Percentiles rank a stretch among this genome's conserved stretches.
These are phyloP conservation scores for Nowickia ferox DNA, from an alignment of 2,888 invertebrate genomes.

Conservation along the genomic window DNA sequence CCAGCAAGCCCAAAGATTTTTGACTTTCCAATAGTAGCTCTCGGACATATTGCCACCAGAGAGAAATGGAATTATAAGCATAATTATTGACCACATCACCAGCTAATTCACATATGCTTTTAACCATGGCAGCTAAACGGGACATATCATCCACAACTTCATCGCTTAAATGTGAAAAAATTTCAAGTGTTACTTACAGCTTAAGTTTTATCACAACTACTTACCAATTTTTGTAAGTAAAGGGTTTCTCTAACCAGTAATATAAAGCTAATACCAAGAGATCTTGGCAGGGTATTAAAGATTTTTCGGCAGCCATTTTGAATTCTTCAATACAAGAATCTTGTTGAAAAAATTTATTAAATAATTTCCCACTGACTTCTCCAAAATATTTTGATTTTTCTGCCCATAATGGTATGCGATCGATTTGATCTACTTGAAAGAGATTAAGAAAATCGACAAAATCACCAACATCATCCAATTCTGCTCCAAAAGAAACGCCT, in stretches of 20 bases:
- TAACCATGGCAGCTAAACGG: conserved; percentile 87
- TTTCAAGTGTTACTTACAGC: not conserved
- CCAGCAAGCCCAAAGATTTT: conserved; percentile 91
- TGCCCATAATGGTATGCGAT: conserved; percentile 80
- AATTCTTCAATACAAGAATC: conserved; percentile 83
- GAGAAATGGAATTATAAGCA: conserved; percentile 88
- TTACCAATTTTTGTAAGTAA: conserved; percentile 82
- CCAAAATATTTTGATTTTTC: conserved; percentile 79
- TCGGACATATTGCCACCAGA: conserved; percentile 93
- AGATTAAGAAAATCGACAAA: conserved; percentile 84
- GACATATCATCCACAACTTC: conserved; percentile 86
- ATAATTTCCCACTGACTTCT: conserved; percentile 78
- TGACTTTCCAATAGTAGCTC: conserved; percentile 88
- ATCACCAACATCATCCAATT: conserved; percentile 84
- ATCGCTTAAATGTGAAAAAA: conserved; percentile 76
- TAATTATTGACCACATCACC: conserved; percentile 85
- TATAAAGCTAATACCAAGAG: conserved; percentile 88
- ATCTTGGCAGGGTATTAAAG: conserved; percentile 84
- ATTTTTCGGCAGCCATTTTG: conserved; percentile 75
- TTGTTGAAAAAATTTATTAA: conserved; percentile 78
- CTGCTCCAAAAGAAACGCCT: conserved; percentile 85
- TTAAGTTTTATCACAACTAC: not conserved
- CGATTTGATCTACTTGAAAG: conserved; percentile 78
- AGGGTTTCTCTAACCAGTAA: conserved; percentile 88
- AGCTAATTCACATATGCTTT: conserved; percentile 86